These are phyloP conservation scores for Calephelis perditalis DNA, from an alignment of 2,888 invertebrate genomes.

Conservation along the genomic window DNA sequence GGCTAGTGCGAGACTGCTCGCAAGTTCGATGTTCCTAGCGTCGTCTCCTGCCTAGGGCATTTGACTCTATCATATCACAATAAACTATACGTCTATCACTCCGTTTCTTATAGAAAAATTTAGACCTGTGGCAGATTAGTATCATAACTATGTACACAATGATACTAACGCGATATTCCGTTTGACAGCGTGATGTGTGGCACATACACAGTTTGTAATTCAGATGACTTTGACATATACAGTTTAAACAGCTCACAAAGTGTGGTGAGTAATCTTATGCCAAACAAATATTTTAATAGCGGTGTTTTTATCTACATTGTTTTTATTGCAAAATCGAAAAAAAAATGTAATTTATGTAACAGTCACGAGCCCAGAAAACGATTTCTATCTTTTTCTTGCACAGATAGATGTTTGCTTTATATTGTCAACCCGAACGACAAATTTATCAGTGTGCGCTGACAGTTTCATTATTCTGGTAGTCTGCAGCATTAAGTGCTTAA, in stretches of 20 bases:
- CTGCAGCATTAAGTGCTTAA: conserved; percentile 1
- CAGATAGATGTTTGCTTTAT: conserved; percentile 7
- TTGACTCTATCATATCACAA: conserved; percentile 1
- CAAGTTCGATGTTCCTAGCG: not conserved
- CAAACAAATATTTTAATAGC: conserved; percentile 6
- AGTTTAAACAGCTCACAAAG: conserved; percentile 9
- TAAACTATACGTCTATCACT: not conserved
- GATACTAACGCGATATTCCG: not conserved
- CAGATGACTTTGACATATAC: conserved; percentile 7
- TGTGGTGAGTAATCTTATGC: conserved; percentile 8
- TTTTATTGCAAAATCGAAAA: conserved; percentile 2
- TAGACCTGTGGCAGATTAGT: not conserved
- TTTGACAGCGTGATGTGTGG: conserved; percentile 1
- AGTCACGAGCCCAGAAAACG: not conserved
- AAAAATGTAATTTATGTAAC: not conserved
- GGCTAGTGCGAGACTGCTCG: too few relatives aligned
- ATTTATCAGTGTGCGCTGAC: not conserved
- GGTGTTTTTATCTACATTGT: conserved; percentile 4
- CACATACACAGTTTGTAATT: conserved; percentile 10
- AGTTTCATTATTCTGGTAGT: conserved; percentile 2
- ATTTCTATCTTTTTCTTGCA: conserved; percentile 2
- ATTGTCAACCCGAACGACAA: not conserved
- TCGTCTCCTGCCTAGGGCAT: not conserved
- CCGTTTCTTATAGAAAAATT: not conserved
- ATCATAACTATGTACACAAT: not conserved